Evolutionary conservation across 2,797 vertebrate genomes (phyloP).

Genomic region (Lerista edwardsae): DNA sequence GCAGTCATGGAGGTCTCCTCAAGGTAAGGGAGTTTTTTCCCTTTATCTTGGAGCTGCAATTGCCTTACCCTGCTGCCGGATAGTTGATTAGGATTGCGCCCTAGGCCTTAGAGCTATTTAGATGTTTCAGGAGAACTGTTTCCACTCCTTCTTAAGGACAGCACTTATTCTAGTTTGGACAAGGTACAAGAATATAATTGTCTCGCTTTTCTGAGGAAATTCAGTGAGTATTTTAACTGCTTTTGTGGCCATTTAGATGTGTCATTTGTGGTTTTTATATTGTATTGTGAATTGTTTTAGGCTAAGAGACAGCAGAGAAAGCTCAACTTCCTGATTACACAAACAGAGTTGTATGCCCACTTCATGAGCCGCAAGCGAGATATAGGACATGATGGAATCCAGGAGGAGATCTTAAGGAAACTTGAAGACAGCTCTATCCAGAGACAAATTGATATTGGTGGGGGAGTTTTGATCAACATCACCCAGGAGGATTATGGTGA

Average conservation of each 20-base stretch:
- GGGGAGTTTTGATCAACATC: conserved; percentile 90
- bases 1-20: too few relatives aligned
- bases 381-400: conserved; percentile 82
- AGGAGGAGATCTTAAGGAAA: conserved; percentile 94
- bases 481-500: conserved; percentile 96
- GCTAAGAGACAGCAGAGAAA: conserved; percentile 98
- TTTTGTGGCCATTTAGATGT: neutral
- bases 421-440: conserved; percentile 89
- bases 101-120: too few relatives aligned
- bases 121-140: too few relatives aligned
- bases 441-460: conserved; percentile 91
- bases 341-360: conserved; percentile 97
- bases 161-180: neutral
- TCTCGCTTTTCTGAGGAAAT: neutral
- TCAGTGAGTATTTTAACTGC: neutral
- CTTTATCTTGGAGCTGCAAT: too few relatives aligned
- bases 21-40: too few relatives aligned
- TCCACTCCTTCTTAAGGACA: neutral
- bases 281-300: conserved; percentile 72
- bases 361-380: conserved; percentile 97
- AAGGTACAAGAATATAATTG: neutral
- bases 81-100: too few relatives aligned
- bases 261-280: neutral
- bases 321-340: conserved; percentile 97
- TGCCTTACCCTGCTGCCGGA: too few relatives aligned